Evolutionary conservation across 2,888 invertebrate genomes (phyloP), one percentile per base, ranked within the genome.

Genomic region (Heterodera filipjevi): DNA sequence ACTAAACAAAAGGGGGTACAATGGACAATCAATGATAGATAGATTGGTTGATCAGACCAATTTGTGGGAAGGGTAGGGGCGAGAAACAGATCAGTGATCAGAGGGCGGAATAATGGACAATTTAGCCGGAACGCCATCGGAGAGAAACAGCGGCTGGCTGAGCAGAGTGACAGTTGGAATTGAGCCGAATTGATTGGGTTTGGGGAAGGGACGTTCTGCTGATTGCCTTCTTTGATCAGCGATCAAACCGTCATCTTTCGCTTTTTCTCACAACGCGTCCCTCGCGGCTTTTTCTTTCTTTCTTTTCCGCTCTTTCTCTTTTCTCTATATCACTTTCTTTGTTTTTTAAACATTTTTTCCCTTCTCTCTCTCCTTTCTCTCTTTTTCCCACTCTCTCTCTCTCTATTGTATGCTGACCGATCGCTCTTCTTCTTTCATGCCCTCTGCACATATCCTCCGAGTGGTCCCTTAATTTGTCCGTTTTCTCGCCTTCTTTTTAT

Each of bases 111-210:
- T 6, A 12, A 32, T 33, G 68, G 68, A 0, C 16, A 68, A 59
- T 75, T 75, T 75, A 75, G 75, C 59, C 66, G 30, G 32, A 44
- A 30, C 44, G 53, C 33, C 75, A 53, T 16, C 49, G 75, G 68
- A 73, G 75, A 46, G 33, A 59, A 59, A 39, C 75, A 27, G 39
- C 49, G 33, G 75, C 75, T 22, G 68, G 75, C 75, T 75, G 75
- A 75, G 68, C 33, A 46, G 46, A 33, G 68, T 33, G 68, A 33
- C 19, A 33, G 75, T 64, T 44, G 53, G 27, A 46, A 59, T 64
- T 66, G 75, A 46, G 75, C 33, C 75, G 68, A 75, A 59, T 10
- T 59, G 59, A 59, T n/a, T 59, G 59, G 59, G 59, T 46, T 77
- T 44, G 8, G 35, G 39, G 77, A 30, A 39, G 66, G 59, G 66